phyloP scores from a whole-genome alignment of 1,140 invertebrate genomes.

The Drosophila hydei region DNA sequence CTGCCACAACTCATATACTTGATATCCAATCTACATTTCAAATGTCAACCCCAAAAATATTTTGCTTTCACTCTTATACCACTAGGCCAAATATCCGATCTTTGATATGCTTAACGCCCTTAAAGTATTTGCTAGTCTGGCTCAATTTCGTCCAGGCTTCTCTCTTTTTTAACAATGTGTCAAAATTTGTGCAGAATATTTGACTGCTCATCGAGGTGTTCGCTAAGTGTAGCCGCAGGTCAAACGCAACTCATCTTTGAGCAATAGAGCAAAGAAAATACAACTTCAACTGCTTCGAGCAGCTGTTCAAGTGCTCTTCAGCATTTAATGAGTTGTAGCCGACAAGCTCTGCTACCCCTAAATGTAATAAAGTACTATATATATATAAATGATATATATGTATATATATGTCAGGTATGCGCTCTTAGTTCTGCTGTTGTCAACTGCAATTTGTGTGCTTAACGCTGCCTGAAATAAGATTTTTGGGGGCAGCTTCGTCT shows the following conservation, averaged over 20 bases:
- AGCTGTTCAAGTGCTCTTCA: slow-evolving; percentile 66
- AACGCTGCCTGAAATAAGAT: slow-evolving; percentile 76
- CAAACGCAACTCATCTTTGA: slow-evolving; percentile 26
- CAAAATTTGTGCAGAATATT: slow-evolving; percentile 37
- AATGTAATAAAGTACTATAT: neutral
- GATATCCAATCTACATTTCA: too few relatives aligned
- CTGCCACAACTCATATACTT: too few relatives aligned
- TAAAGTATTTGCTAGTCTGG: neutral
- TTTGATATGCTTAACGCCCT: too few relatives aligned
- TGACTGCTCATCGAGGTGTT: slow-evolving; percentile 56
- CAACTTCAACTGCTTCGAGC: slow-evolving; percentile 24
- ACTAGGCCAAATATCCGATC: too few relatives aligned
- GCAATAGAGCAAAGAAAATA: neutral
- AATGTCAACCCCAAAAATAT: too few relatives aligned
- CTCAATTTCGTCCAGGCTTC: neutral
- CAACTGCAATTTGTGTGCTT: slow-evolving; percentile 70
- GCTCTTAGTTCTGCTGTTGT: slow-evolving; percentile 20
- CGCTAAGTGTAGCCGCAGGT: slow-evolving; percentile 62
- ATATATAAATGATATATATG: neutral
- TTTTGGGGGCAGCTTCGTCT: slow-evolving; percentile 12
- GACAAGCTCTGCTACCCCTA: neutral
- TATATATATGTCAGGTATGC: slow-evolving; percentile 4
- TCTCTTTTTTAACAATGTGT: slow-evolving; percentile 12
- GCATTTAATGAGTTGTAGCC: slow-evolving; percentile 57
- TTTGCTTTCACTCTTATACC: too few relatives aligned